These are phyloP conservation scores for Drosophila nigricruria DNA, from an alignment of 2,888 invertebrate genomes.

Conservation along the genomic window DNA sequence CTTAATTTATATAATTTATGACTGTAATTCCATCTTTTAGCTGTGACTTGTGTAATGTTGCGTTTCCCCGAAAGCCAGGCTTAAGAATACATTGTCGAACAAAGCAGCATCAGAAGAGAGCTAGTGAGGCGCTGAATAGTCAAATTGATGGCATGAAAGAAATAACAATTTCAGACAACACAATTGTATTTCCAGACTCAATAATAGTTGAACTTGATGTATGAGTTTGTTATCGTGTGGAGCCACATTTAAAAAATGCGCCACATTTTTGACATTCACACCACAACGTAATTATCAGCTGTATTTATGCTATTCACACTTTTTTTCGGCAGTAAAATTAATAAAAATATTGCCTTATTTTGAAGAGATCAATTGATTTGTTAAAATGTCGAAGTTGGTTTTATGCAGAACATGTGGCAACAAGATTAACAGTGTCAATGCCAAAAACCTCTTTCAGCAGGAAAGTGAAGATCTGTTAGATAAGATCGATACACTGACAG, in stretches of 20 bases:
- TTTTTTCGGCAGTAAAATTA: neutral
- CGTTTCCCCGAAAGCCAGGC: slow-evolving; percentile 46
- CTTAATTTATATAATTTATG: neutral
- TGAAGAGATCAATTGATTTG: neutral
- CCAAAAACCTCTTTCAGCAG: slow-evolving; percentile 31
- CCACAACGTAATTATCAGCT: slow-evolving; percentile 23
- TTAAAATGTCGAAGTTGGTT: slow-evolving; percentile 19
- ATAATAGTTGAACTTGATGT: slow-evolving; percentile 43
- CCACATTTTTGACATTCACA: slow-evolving; percentile 20
- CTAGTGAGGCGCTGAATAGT: slow-evolving; percentile 28
- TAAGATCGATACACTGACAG: slow-evolving; percentile 33
- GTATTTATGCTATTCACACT: slow-evolving; percentile 22
- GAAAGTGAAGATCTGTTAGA: slow-evolving; percentile 4
- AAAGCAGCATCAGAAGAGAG: slow-evolving; percentile 61
- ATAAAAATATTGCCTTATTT: slow-evolving; percentile 1
- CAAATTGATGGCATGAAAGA: slow-evolving; percentile 23
- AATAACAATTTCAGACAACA: slow-evolving; percentile 8
- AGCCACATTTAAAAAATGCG: neutral
- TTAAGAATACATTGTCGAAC: slow-evolving; percentile 56
- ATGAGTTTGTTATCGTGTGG: slow-evolving; percentile 1
- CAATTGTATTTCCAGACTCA: slow-evolving; percentile 28
- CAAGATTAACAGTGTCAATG: slow-evolving; percentile 24
- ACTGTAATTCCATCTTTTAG: slow-evolving; percentile 21
- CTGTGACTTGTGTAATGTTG: slow-evolving; percentile 53
- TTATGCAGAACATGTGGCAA: slow-evolving; percentile 41